phyloP scores from a whole-genome alignment of 64 coral and sea anemone species.

The Montipora efflorescens region DNA sequence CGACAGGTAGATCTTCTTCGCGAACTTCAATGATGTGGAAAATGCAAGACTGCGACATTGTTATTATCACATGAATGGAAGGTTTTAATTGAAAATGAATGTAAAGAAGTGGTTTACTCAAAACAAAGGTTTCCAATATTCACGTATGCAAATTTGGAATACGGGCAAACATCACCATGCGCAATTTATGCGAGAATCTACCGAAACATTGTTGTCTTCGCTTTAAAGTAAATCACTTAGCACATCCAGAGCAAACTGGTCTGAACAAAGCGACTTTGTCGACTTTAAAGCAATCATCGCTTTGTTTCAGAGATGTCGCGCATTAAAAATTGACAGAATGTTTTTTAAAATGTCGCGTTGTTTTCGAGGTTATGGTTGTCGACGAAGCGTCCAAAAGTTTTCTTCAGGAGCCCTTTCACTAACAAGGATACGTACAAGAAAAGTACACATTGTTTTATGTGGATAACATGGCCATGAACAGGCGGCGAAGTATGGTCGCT shows the following conservation, averaged over 20 bases:
- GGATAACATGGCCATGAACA: no score
- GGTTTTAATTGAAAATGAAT: conserved; percentile 51
- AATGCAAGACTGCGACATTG: conserved; percentile 7
- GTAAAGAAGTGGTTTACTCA: conserved; percentile 10
- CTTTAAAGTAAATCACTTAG: conserved; percentile 41
- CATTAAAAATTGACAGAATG: conserved; percentile 38
- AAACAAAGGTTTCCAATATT: conserved; percentile 50
- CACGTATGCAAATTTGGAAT: conserved; percentile 33
- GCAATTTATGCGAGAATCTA: conserved; percentile 18
- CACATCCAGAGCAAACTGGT: background rate
- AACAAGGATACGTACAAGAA: no score
- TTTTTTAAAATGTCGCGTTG: background rate
- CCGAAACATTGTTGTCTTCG: background rate
- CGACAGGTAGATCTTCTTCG: background rate
- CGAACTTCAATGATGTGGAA: conserved; percentile 15
- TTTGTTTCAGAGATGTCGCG: conserved; percentile 23
- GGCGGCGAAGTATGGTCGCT: no score
- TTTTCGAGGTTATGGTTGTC: background rate
- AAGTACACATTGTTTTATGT: no score
- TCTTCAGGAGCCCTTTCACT: no score
- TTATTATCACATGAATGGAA: conserved; percentile 12
- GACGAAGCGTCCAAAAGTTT: background rate
- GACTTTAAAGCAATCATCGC: background rate
- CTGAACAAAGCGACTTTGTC: background rate
- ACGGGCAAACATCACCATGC: conserved; percentile 4